Base-by-base conservation (phyloP, 1,140 invertebrate species). In the Cydia pomonella region DNA sequence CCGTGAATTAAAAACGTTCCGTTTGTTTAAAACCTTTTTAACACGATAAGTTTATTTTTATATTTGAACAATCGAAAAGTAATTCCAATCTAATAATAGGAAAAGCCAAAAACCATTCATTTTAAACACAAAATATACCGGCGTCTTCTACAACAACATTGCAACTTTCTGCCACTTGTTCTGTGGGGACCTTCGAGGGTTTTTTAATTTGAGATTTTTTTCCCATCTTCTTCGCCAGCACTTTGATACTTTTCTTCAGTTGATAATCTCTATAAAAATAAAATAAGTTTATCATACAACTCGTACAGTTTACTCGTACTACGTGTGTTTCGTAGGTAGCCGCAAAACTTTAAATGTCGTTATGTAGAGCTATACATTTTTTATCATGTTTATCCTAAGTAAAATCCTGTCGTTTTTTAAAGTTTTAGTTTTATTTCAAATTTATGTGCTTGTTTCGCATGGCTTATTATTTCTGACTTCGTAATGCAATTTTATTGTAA, bases 121-220 rank as follows among this genome's bases (percentile, higher is more conserved):
- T 71, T 84, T 74, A 91, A 64, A 87, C 85, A 53, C 87, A 86
- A 76, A 82, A 90, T 50, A 91, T 80, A 27, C 87, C 89, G 59
- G 89, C 87, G 16, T 85, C 77, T 66, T 81, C 83, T 5, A 87
- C 84, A 64, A 91, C 76, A 38, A 91, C 81, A 75, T 90, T 91
- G 62, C 89, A 91, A 72, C 84, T 91, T 73, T 91, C 80, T 3
- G 83, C 80, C 6, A 64, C 72, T 33, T 83, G 81, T 75, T 80
- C 64, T 1, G 75, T 72, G n/a, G 77, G 73, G 6, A 73, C 10
- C 73, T 81, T 85, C 4, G 73, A 53, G 1, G 77, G 72, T 74
- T 84, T 85, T 69, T 79, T 83, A 25, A 82, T 79, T 29, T 82
- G 82, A 25, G 80, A 81, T 62, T 89, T 83, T 73, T 82, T 84